A percentile compares a stretch with the other conserved stretches of the same genome.
These are phyloP conservation scores for Altica lythri DNA, from an alignment of 2,888 invertebrate species.

Conservation along the genomic window DNA sequence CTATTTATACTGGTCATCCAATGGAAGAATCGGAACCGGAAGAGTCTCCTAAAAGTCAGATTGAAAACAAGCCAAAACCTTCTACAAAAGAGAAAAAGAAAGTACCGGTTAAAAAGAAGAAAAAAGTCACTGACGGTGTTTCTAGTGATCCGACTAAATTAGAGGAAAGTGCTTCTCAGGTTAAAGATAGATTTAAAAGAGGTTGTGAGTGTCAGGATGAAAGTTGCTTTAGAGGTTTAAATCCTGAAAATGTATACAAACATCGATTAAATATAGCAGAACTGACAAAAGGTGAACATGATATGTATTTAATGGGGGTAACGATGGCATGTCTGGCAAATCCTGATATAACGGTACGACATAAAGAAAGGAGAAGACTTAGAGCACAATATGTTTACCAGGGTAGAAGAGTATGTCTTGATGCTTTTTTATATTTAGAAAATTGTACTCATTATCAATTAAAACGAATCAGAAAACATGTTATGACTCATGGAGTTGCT, in stretches of 20 bases:
- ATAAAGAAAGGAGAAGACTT: constrained; percentile 73
- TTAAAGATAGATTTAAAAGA: constrained; percentile 68
- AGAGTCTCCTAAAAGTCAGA: constrained; percentile 35
- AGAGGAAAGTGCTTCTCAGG: constrained; percentile 73
- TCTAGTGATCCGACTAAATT: constrained; percentile 67
- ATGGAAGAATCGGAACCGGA: constrained; percentile 37
- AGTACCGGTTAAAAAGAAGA: constrained; percentile 60
- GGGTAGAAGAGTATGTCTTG: constrained; percentile 75
- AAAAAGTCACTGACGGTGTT: constrained; percentile 45
- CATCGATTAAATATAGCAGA: constrained; percentile 80
- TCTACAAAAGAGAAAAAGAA: constrained; percentile 57
- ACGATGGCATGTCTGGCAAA: constrained; percentile 81
- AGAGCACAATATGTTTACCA: constrained; percentile 79
- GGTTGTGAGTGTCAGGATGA: constrained; percentile 79
- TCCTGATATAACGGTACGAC: constrained; percentile 72
- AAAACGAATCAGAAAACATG: constrained; percentile 76
- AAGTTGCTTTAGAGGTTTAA: constrained; percentile 75
- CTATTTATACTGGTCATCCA: constrained; percentile 49
- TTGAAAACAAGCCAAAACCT: constrained; percentile 51
- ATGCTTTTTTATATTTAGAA: constrained; percentile 78
- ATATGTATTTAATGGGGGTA: constrained; percentile 85
- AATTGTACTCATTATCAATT: constrained; percentile 81
- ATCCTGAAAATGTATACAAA: constrained; percentile 75
- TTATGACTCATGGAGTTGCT: constrained; percentile 78
- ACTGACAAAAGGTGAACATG: constrained; percentile 79